A percentile compares a stretch with the other conserved stretches of the same genome.
These are phyloP conservation scores for Coleophora deauratella DNA, from an alignment of 2,888 invertebrate genomes.

Conservation along the genomic window DNA sequence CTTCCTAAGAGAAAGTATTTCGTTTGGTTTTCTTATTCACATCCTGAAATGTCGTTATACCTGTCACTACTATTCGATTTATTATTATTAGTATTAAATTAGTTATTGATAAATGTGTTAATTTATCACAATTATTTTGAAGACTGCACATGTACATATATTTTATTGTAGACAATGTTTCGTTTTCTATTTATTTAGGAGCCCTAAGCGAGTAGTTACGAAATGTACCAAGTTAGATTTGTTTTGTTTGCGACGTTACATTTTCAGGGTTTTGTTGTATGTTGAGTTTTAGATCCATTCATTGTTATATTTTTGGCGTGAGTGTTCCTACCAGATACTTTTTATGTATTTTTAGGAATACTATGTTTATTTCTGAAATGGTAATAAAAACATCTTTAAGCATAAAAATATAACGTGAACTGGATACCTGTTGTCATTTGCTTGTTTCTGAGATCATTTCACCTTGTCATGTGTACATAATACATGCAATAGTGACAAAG, in stretches of 20 bases:
- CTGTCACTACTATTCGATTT: too few relatives aligned
- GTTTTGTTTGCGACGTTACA: constrained; percentile 37
- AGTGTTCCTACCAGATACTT: too few relatives aligned
- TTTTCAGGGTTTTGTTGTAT: constrained; percentile 8
- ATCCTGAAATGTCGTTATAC: too few relatives aligned
- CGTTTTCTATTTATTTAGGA: constrained; percentile 26
- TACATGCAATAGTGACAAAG: constrained; percentile 44
- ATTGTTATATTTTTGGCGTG: neutral
- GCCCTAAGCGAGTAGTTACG: constrained; percentile 26
- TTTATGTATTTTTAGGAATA: too few relatives aligned
- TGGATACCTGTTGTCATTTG: neutral
- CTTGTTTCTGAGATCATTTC: constrained; percentile 19
- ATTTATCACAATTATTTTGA: constrained; percentile 39
- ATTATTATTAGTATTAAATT: constrained; percentile 23
- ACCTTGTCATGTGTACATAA: constrained; percentile 53
- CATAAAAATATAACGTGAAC: too few relatives aligned
- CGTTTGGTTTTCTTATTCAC: too few relatives aligned
- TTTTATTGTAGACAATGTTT: constrained; percentile 37
- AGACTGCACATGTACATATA: constrained; percentile 59
- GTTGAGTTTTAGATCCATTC: constrained; percentile 1
- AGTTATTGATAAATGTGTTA: constrained; percentile 22
- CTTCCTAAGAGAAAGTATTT: too few relatives aligned
- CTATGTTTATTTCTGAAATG: too few relatives aligned
- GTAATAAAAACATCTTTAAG: too few relatives aligned
- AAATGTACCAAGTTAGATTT: constrained; percentile 28